Percentiles rank a stretch among this genome's conserved stretches.
phyloP scores from a whole-genome alignment of 2,113 vertebrate genomes.

The Pavo muticus region DNA sequence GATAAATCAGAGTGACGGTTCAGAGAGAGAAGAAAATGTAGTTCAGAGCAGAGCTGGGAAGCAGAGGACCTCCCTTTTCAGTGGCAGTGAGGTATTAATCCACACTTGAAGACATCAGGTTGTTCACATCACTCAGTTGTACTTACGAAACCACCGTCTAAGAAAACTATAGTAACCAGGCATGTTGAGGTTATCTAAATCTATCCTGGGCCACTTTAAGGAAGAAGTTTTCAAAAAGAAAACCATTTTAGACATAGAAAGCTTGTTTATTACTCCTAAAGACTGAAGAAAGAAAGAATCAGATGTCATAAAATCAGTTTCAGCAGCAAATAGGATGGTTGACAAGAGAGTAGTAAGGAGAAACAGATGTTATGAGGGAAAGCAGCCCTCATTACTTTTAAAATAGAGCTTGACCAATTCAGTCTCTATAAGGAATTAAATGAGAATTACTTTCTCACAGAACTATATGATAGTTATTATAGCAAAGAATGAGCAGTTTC shows the following conservation, averaged over 20 bases:
- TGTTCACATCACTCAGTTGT: background rate
- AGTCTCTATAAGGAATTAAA: background rate
- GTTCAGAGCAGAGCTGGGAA: background rate
- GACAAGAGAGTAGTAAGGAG: background rate
- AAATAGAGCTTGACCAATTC: background rate
- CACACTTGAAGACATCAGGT: background rate
- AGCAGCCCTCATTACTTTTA: background rate
- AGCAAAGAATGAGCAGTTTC: background rate
- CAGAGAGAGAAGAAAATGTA: background rate
- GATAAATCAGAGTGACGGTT: background rate
- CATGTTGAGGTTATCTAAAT: accelerated
- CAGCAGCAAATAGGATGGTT: background rate
- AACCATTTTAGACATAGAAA: background rate
- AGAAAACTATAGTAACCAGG: background rate
- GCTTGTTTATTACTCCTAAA: background rate
- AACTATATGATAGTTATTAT: background rate
- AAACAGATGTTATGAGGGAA: background rate
- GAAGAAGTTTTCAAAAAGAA: background rate
- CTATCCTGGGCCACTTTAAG: background rate
- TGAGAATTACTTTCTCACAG: background rate
- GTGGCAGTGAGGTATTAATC: background rate
- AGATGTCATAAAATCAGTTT: background rate
- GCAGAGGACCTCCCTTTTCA: background rate
- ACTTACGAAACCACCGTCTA: background rate
- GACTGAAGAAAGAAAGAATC: background rate